Percentiles rank a stretch among this genome's conserved stretches.
phyloP scores from a whole-genome alignment of 2,797 vertebrate species.

The Monodelphis domestica region DNA sequence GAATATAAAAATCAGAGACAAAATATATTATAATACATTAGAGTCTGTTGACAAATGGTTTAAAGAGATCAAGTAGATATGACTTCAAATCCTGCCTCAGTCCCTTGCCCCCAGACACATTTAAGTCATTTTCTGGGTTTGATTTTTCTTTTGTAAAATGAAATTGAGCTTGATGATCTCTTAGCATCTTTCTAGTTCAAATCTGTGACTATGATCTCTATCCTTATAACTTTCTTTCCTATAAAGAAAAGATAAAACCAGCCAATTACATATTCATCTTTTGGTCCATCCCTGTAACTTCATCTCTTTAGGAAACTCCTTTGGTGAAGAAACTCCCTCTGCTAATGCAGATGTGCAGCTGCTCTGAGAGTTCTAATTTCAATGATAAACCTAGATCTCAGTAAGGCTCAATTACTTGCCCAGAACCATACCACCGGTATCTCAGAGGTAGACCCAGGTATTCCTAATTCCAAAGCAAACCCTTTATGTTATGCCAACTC shows the following conservation, averaged over 20 bases:
- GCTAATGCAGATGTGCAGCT: background rate
- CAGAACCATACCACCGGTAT: background rate
- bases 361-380: background rate
- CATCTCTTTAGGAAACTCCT: background rate
- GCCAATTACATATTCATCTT: background rate
- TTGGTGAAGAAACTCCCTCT: background rate
- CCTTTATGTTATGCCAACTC: background rate
- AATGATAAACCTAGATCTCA: background rate
- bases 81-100: background rate
- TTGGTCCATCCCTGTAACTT: background rate
- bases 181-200: background rate
- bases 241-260: background rate
- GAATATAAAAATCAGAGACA: constrained; percentile 17
- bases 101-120: background rate
- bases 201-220: background rate
- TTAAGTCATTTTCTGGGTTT: background rate
- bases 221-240: background rate
- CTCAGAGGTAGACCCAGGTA: background rate
- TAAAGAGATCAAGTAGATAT: background rate
- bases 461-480: background rate
- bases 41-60: background rate
- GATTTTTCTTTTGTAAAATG: background rate
- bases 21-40: background rate
- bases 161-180: background rate
- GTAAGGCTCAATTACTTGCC: background rate